Evolutionary conservation across 37 sponge, comb jelly and placozoan species (phyloP).

Genomic region (Halichondria panicea): DNA sequence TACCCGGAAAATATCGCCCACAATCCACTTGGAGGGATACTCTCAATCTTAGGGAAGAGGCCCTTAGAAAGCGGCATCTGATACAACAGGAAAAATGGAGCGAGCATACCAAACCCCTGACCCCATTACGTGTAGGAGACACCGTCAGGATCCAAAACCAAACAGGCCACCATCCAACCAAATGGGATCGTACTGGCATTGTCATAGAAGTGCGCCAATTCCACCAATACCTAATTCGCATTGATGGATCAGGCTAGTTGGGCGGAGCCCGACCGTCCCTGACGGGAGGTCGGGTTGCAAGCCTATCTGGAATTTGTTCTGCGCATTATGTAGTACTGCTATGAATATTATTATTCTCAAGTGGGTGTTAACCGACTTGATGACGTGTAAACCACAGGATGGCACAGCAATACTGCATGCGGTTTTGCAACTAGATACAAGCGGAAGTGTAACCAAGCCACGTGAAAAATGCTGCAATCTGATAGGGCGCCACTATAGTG

Average conservation of each 20-base stretch:
- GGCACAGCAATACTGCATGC: no score
- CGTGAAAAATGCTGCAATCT: no score
- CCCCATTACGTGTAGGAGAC: slow-evolving; percentile 27
- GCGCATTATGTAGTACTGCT: no score
- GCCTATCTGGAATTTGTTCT: no score
- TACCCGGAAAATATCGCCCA: slow-evolving; percentile 35
- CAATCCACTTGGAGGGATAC: slow-evolving; percentile 17
- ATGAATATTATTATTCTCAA: no score
- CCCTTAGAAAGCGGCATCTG: slow-evolving; percentile 38
- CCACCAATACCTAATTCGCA: slow-evolving; percentile 38
- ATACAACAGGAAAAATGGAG: slow-evolving; percentile 39
- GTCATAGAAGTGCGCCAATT: slow-evolving; percentile 35
- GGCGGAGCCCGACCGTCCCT: no score
- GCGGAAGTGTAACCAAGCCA: no score
- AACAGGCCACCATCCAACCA: slow-evolving; percentile 28
- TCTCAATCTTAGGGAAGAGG: slow-evolving; percentile 7
- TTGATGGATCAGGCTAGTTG: slow-evolving; percentile 39
- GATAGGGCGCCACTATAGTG: no score
- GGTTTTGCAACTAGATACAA: no score
- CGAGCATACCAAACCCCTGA: slow-evolving; percentile 28
- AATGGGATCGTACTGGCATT: slow-evolving; percentile 45
- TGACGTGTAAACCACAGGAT: no score
- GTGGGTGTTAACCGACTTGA: no score
- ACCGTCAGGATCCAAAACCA: slow-evolving; percentile 52
- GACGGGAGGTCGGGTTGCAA: no score